A percentile compares a stretch with the other conserved stretches of the same genome.
Evolutionary conservation across 2,888 invertebrate genomes (phyloP).

Genomic region (Phragmatobia fuliginosa): DNA sequence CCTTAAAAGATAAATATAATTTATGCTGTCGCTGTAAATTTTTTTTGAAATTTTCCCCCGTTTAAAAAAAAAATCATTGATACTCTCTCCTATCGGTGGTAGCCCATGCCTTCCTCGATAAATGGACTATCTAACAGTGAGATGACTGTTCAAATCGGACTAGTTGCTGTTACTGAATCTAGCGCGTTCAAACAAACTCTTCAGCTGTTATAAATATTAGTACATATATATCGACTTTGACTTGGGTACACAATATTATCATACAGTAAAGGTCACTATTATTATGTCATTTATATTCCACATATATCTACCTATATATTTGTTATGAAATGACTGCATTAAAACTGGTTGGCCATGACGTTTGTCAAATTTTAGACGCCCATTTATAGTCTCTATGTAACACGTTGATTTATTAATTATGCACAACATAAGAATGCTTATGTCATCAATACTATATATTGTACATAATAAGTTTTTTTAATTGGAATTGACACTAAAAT

Average conservation of each 20-base stretch:
- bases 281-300: not conserved
- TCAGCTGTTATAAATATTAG: not conserved
- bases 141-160: no score
- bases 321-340: not conserved
- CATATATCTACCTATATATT: not conserved
- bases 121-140: no score
- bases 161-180: no score
- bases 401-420: not conserved
- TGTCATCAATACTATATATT: not conserved
- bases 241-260: not conserved
- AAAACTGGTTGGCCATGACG: conserved; percentile 20
- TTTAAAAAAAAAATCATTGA: no score
- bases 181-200: no score
- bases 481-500: no score
- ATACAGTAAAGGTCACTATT: not conserved
- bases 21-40: no score
- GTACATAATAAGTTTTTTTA: not conserved
- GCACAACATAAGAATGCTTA: not conserved
- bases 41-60: no score
- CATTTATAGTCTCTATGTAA: not conserved
- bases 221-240: not conserved
- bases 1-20: no score
- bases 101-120: no score
- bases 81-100: no score
- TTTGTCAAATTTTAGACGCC: not conserved